These are phyloP conservation scores for Nomada fucata DNA, from an alignment of 2,888 invertebrate species.

Conservation along the genomic window DNA sequence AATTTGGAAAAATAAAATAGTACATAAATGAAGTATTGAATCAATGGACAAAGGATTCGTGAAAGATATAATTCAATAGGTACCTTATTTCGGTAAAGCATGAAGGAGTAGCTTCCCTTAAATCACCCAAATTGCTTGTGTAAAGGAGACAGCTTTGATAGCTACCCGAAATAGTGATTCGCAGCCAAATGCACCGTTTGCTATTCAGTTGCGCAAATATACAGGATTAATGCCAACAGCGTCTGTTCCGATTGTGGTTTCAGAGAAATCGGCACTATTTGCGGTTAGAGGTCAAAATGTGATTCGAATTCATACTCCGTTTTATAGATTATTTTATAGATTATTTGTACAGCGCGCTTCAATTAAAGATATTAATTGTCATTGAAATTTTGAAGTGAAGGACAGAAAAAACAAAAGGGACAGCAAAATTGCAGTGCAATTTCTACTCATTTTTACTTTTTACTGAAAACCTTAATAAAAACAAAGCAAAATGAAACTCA, in stretches of 20 bases:
- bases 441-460: no score
- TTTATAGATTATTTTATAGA: slow-evolving; percentile 12
- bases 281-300: slow-evolving; percentile 30
- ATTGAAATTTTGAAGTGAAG: no score
- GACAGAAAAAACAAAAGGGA: no score
- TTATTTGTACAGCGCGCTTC: neutral
- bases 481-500: no score
- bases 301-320: slow-evolving; percentile 18
- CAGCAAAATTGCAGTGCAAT: no score
- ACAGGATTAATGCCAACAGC: slow-evolving; percentile 29
- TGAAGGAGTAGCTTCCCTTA: neutral
- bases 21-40: no score
- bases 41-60: neutral
- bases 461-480: no score
- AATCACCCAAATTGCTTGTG: slow-evolving; percentile 1
- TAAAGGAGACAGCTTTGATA: slow-evolving; percentile 16
- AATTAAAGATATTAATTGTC: neutral
- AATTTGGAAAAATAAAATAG: no score
- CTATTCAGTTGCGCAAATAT: slow-evolving; percentile 24
- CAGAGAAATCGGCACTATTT: slow-evolving; percentile 44
- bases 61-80: neutral
- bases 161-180: slow-evolving; percentile 22
- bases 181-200: slow-evolving; percentile 20
- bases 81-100: neutral
- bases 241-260: slow-evolving; percentile 26